Evolutionary conservation across 1,140 invertebrate genomes (phyloP).

Genomic region (Metopolophium dirhodum): DNA sequence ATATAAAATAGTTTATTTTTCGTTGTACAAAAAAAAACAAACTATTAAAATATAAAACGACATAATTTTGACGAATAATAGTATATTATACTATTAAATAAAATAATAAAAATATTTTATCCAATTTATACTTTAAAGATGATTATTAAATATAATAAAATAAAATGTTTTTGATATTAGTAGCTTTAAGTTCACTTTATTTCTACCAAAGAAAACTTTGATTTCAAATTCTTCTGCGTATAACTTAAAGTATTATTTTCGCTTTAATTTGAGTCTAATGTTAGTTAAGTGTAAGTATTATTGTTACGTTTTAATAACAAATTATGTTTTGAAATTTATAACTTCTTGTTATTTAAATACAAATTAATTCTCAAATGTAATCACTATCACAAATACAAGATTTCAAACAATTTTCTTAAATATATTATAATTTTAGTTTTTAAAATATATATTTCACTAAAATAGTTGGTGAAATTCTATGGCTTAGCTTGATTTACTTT

Average conservation of each 20-base stretch:
- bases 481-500: neutral
- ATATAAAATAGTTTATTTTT: neutral
- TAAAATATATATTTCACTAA: neutral
- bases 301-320: neutral
- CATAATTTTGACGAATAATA: neutral
- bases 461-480: conserved; percentile 7
- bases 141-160: neutral
- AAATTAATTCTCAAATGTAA: neutral
- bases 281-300: neutral
- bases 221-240: neutral
- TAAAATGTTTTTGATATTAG: neutral
- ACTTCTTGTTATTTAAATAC: no score
- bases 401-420: neutral
- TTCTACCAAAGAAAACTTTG: neutral
- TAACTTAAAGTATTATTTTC: neutral
- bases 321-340: neutral
- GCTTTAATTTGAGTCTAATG: neutral
- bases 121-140: neutral
- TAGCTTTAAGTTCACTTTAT: neutral
- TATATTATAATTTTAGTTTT: conserved; percentile 5
- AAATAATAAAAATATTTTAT: neutral
- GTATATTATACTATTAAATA: neutral
- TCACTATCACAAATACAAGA: neutral
- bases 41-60: neutral
- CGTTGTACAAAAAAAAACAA: neutral